Base-by-base conservation (phyloP, 2,797 vertebrate genomes). In the Coregonus ussuriensis region DNA sequence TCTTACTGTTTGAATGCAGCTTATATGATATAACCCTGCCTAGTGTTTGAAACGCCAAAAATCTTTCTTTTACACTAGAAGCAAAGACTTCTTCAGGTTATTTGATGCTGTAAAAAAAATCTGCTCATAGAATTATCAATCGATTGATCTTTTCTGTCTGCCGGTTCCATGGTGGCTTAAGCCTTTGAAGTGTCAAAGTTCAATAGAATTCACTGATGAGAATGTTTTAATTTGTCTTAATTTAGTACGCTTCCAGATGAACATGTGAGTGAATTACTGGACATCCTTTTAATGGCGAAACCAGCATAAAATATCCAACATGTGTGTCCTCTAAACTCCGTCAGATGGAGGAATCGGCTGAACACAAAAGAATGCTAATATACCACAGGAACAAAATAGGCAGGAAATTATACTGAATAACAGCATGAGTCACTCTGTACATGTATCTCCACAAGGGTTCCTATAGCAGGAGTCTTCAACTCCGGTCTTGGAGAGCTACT, bases 161-260 rank as follows among this genome's bases (percentile, higher is more conserved):
- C 16, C 31, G 14, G 31, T 33, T 69, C 33, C 33, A 35, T 6
- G 31, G 15, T 35, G 67, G 67, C 35, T 59, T 59, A 21, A 59
- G 56, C 29, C 33, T 69, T 69, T 69, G 67, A 37, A 35, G 16
- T 37, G 67, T 69, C 35, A 41, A 33, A 66, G 31, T 69, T 37
- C 25, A 66, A 66, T 29, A 31, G 67, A 69, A 41, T 69, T 69
- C 18, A 6, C 35, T 37, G 35, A 69, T 18, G 16, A 69, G 15
- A 41, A 41, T 69, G 15, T 69, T 69, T 37, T 69, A n/a, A 41
- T 29, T 65, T 69, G 35, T 69, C 35, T 69, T 69, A 18, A 69
- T 18, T 41, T 69, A 18, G 31, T 37, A 69, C 2, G 31, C 25
- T 9, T 35, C 31, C 18, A 65, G 25, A n/a, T 21, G n/a, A n/a